Evolutionary conservation across 2,113 vertebrate genomes (phyloP).

Genomic region (Xenopus borealis): DNA sequence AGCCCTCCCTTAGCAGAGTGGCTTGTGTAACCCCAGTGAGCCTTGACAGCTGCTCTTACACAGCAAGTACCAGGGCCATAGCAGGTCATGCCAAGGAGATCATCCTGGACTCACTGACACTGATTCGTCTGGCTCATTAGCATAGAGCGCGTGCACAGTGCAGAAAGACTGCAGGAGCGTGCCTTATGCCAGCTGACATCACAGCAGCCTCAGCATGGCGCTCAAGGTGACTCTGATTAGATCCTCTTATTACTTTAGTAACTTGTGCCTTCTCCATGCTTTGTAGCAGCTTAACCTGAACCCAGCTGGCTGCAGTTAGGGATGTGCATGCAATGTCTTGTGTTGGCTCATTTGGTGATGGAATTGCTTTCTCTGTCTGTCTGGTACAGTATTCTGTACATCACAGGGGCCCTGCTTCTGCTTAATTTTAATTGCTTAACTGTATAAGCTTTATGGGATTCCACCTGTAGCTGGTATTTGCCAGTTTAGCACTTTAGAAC

Average conservation of each 20-base stretch:
- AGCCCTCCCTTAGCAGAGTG: background rate
- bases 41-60: background rate
- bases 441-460: background rate
- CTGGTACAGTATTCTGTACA: background rate
- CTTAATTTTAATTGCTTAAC: background rate
- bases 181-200: slow-evolving; percentile 62
- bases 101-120: too few species aligned
- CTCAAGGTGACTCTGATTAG: slow-evolving; percentile 91
- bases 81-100: background rate
- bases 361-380: slow-evolving; percentile 5
- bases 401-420: slow-evolving; percentile 19
- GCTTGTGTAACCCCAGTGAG: background rate
- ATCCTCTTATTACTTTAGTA: slow-evolving; percentile 47
- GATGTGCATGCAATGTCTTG: background rate
- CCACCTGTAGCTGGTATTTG: too few species aligned
- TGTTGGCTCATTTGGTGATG: background rate
- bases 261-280: slow-evolving; percentile 26
- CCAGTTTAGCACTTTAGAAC: too few species aligned
- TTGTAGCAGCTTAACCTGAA: background rate
- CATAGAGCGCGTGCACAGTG: slow-evolving; percentile 1
- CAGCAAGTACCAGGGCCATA: background rate
- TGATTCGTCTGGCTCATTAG: too few species aligned
- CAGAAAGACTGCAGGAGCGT: slow-evolving; percentile 33
- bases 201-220: slow-evolving; percentile 86
- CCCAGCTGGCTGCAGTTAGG: background rate